Evolutionary conservation across 2,888 invertebrate species (phyloP).

Genomic region (Patella pellucida): DNA sequence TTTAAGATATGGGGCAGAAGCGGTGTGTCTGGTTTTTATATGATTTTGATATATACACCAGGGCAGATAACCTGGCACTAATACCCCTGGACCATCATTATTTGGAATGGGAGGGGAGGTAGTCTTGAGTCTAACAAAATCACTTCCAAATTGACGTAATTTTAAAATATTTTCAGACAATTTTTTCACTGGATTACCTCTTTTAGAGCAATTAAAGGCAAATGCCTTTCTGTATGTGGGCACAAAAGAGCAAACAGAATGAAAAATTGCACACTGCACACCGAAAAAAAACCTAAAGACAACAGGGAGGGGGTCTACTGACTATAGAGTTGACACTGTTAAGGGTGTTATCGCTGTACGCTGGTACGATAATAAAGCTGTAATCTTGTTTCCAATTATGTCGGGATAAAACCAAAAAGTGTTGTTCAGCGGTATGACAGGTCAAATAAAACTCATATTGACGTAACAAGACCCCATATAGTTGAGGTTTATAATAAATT

Average conservation of each 20-base stretch:
- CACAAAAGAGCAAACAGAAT: conserved; percentile 1
- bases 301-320: neutral
- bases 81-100: too few species aligned
- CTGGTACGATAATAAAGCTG: neutral
- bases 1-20: too few species aligned
- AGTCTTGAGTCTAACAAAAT: too few species aligned
- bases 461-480: neutral
- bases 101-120: too few species aligned
- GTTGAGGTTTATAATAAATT: neutral
- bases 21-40: too few species aligned
- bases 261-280: neutral
- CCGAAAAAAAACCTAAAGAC: neutral
- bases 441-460: neutral
- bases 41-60: too few species aligned
- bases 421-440: neutral
- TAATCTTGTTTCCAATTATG: neutral
- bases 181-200: too few species aligned
- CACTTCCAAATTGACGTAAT: too few species aligned
- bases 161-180: too few species aligned
- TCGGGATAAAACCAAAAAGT: neutral
- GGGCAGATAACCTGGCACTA: too few species aligned
- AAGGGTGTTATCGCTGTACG: neutral
- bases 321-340: neutral
- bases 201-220: too few species aligned
- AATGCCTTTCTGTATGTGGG: too few species aligned